A percentile compares a stretch with the other conserved stretches of the same genome.
Evolutionary conservation across 2,797 vertebrate genomes (phyloP).

Genomic region (Aulostomus chinensis): DNA sequence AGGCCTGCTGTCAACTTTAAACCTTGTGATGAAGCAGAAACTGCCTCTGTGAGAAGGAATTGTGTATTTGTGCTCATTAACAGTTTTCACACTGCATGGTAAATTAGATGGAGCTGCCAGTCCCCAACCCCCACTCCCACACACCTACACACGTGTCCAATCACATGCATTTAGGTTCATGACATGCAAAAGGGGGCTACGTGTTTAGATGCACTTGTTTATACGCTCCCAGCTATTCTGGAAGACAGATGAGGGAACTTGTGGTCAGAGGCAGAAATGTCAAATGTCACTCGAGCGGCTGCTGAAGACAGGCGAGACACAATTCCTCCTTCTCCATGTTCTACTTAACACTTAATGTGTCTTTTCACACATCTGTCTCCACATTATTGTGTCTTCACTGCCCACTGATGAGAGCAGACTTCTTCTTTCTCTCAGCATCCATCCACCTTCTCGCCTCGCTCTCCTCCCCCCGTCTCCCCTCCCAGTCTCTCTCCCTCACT

Average conservation of each 20-base stretch:
- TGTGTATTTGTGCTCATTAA: slow-evolving; percentile 36
- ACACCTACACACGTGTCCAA: background rate
- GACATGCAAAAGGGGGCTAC: background rate
- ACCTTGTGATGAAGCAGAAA: slow-evolving; percentile 5
- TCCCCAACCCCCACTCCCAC: slow-evolving; percentile 15
- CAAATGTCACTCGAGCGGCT: background rate
- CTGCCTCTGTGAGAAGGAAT: slow-evolving; percentile 5
- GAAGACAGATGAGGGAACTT: background rate
- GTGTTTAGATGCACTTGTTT: too few relatives aligned
- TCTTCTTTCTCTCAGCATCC: slow-evolving; percentile 22
- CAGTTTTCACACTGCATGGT: slow-evolving; percentile 49
- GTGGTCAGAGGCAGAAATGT: background rate
- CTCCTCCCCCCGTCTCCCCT: slow-evolving; percentile 18
- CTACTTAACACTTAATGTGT: slow-evolving; percentile 42
- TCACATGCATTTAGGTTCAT: background rate
- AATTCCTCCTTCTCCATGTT: slow-evolving; percentile 25
- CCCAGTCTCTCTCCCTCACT: slow-evolving; percentile 31
- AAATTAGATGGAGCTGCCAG: slow-evolving; percentile 45
- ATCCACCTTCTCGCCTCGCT: slow-evolving; percentile 12
- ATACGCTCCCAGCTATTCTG: background rate
- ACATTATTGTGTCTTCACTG: slow-evolving; percentile 29
- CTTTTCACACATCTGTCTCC: slow-evolving; percentile 24
- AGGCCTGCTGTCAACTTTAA: background rate
- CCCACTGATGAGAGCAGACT: slow-evolving; percentile 17
- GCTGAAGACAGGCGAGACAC: slow-evolving; percentile 9